Percentiles rank a stretch among this genome's conserved stretches.
Conservation (phyloP, 2,888 invertebrate species). For the Nymphalis polychloros region DNA sequence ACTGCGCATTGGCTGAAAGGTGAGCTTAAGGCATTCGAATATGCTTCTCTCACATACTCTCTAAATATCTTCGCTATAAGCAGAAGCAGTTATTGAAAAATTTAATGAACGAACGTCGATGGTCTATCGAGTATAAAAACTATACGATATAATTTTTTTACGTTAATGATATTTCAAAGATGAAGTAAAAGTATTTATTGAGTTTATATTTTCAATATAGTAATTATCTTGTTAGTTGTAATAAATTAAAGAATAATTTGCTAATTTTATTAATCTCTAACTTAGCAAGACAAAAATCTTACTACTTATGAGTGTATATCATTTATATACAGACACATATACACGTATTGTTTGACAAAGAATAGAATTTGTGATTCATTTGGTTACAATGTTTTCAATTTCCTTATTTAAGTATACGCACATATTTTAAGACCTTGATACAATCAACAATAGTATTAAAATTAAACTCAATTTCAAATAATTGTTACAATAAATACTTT, state of each 20-base stretch:
- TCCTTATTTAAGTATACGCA: conserved; percentile 14
- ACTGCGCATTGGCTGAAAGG: conserved; percentile 52
- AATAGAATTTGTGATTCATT: conserved; percentile 27
- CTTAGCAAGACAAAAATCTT: too few species aligned
- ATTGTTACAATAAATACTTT: not conserved
- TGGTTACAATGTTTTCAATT: conserved; percentile 24
- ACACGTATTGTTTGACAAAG: conserved; percentile 9
- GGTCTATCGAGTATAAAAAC: not conserved
- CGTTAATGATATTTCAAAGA: too few species aligned
- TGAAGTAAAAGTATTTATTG: too few species aligned
- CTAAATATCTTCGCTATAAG: conserved; percentile 5
- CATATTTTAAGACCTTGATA: conserved; percentile 3
- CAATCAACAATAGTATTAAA: not conserved
- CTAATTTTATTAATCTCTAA: too few species aligned
- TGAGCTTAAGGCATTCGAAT: conserved; percentile 35
- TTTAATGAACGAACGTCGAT: not conserved
- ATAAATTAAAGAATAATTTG: too few species aligned
- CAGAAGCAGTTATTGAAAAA: not conserved
- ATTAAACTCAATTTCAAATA: not conserved
- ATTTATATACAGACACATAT: not conserved
- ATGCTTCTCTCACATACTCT: conserved; percentile 4
- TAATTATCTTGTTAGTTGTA: too few species aligned
- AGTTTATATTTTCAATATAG: too few species aligned
- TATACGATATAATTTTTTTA: too few species aligned
- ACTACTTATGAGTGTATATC: too few species aligned